These are phyloP conservation scores for Paramuricea clavata DNA, from an alignment of 92 coral and sea anemone genomes.

Conservation along the genomic window DNA sequence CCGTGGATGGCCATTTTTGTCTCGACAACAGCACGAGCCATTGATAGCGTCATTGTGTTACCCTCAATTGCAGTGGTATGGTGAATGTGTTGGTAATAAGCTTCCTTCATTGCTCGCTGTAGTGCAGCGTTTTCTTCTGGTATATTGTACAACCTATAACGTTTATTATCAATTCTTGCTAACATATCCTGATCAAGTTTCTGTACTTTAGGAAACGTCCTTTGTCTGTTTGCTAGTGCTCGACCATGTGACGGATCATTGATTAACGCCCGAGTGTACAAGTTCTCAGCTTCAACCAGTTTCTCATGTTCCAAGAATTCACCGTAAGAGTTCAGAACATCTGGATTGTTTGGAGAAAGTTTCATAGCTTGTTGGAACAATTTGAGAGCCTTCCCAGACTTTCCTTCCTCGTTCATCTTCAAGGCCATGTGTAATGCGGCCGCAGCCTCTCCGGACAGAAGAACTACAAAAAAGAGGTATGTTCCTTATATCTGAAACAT, in stretches of 20 bases:
- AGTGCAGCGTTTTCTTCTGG: constrained; percentile 88
- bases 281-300: constrained; percentile 87
- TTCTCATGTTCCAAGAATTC: constrained; percentile 92
- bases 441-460: constrained; percentile 88
- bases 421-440: constrained; percentile 86
- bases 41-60: constrained; percentile 95
- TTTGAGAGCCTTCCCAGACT: constrained; percentile 86
- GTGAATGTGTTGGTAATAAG: constrained; percentile 95
- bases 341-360: constrained; percentile 91
- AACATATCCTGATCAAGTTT: constrained; percentile 95
- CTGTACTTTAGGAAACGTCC: constrained; percentile 93
- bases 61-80: constrained; percentile 99
- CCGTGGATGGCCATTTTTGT: constrained; percentile 96
- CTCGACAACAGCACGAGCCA: constrained; percentile 97
- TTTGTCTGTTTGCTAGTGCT: constrained; percentile 87
- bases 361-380: constrained; percentile 93
- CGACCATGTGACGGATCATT: constrained; percentile 79
- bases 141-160: constrained; percentile 79
- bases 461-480: constrained; percentile 61
- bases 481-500: too few species aligned
- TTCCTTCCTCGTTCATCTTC: constrained; percentile 85
- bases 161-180: constrained; percentile 81
- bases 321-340: constrained; percentile 87
- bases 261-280: constrained; percentile 84
- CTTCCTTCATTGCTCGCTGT: constrained; percentile 93